These are phyloP conservation scores for Aptenodytes forsteri DNA, from an alignment of 2,113 vertebrate genomes.

Conservation along the genomic window DNA sequence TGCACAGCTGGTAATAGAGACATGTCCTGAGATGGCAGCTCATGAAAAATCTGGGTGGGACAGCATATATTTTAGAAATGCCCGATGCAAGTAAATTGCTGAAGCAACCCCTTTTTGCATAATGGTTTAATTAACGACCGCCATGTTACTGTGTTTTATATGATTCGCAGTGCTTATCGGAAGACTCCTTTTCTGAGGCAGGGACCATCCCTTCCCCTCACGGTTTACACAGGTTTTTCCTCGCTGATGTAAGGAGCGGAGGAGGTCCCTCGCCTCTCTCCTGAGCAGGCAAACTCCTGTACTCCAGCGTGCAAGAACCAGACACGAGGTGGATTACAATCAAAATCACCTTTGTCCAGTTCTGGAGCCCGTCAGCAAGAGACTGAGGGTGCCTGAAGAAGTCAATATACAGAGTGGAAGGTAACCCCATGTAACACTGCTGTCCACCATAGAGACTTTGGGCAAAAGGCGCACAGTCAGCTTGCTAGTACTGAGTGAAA, in stretches of 20 bases:
- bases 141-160: background rate
- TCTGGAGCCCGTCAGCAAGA: background rate
- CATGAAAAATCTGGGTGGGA: constrained; percentile 44
- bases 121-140: background rate
- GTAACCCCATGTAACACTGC: background rate
- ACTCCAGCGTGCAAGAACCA: fast-evolving
- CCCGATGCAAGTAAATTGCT: constrained; percentile 11
- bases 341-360: background rate
- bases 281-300: background rate
- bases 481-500: background rate
- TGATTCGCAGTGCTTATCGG: background rate
- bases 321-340: background rate
- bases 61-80: constrained; percentile 22
- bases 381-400: background rate
- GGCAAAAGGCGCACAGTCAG: background rate
- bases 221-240: background rate
- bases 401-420: background rate
- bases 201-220: background rate
- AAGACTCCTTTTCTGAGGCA: background rate
- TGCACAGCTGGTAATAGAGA: constrained; percentile 18
- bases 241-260: background rate
- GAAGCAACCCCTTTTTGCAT: background rate
- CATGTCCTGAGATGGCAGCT: background rate
- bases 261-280: background rate
- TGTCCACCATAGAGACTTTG: background rate